Evolutionary conservation across 2,113 vertebrate species (phyloP).

Genomic region (Psilopogon haemacephalus): DNA sequence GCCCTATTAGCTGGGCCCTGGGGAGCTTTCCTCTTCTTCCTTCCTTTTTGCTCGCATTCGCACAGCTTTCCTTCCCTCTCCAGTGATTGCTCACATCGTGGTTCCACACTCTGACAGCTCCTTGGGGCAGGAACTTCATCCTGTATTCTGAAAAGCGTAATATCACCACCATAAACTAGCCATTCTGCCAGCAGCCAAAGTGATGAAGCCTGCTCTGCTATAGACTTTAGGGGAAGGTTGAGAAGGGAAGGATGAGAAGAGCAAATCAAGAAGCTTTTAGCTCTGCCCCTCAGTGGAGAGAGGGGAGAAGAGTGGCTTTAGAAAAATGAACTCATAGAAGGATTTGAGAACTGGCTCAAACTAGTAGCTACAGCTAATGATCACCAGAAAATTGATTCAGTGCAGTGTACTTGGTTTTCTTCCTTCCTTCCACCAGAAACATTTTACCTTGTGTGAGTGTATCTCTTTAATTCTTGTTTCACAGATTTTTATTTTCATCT

Average conservation of each 20-base stretch:
- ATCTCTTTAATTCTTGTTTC: constrained; percentile 5
- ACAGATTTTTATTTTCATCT: constrained; percentile 44
- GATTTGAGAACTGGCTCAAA: not conserved
- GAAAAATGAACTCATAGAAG: not conserved
- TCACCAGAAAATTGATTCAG: not conserved
- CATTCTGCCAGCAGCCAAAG: not conserved
- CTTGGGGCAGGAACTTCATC: not conserved
- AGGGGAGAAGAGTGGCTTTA: not conserved
- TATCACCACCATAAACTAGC: not conserved
- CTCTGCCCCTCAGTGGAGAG: not conserved
- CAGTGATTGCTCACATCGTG: not conserved
- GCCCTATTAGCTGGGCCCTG: not conserved
- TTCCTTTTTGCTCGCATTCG: not conserved
- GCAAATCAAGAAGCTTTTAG: not conserved
- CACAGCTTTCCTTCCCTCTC: not conserved
- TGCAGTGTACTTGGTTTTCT: not conserved
- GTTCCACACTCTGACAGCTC: not conserved
- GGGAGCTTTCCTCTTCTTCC: not conserved
- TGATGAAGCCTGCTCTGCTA: not conserved
- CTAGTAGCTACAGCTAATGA: not conserved
- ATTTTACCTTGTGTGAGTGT: not conserved
- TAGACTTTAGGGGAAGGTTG: not conserved
- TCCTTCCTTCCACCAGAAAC: not conserved
- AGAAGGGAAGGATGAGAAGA: not conserved
- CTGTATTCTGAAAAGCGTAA: not conserved